Base-by-base conservation (phyloP, 2,797 vertebrate genomes). In the Pangasius mekongensis region DNA sequence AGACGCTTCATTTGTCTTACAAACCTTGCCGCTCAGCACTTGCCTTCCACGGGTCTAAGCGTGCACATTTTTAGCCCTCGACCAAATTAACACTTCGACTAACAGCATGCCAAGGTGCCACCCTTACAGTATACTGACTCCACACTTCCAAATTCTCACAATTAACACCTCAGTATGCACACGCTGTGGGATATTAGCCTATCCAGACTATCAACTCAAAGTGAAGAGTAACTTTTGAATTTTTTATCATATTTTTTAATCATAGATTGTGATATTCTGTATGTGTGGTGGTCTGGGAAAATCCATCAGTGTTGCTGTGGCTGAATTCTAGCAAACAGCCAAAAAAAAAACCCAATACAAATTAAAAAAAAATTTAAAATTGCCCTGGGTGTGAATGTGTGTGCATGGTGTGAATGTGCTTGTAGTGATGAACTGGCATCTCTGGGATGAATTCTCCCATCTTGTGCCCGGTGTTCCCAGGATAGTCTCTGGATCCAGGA, bases 51-150 rank as follows among this genome's bases (percentile, higher is more conserved):
- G 6, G 11, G 20, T 62, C 69, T 47, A 85, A 87, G 71, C 47
- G 66, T 36, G 58, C 13, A 69, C 73, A 84, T 43, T 36, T 83
- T 83, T 81, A 89, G 71, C 67, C 84, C 80, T 73, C 27, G n/a
- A 74, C 60, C 43, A 88, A 88, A 90, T 91, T 91, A 92, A 89
- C 91, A 92, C 89, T 86, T 87, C 87, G 8, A 30, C 84, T 83
- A 74, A 85, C 86, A 91, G 80, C 80, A 73, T 60, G 52, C 85
- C 69, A 67, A 83, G 58, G 88, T 87, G 86, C 82, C 87, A 88
- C 80, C 56, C 74, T n/a, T 86, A 56, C 33, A 39, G 86, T 81
- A 80, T 64, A 86, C 71, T 86, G 74, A 85, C 83, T 90, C 77
- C 60, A 66, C 67, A 83, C 84, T 89, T 83, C 77, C 84, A 86